phyloP scores from a whole-genome alignment of 2,888 invertebrate species.

The Agrilus cyanescens region DNA sequence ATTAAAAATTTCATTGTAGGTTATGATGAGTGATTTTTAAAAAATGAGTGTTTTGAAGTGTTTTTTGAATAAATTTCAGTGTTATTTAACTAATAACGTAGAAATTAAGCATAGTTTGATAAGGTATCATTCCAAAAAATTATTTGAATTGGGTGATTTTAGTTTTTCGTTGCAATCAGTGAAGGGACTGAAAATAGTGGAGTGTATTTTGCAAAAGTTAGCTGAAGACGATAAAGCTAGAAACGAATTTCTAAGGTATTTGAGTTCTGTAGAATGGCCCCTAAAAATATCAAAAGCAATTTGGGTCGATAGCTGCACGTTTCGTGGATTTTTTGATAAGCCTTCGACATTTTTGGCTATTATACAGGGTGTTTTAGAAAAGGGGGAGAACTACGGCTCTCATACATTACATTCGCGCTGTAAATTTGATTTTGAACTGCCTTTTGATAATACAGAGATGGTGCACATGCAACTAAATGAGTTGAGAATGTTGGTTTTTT shows the following conservation, averaged over 20 bases:
- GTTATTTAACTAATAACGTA: conserved; percentile 14
- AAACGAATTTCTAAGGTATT: conserved; percentile 21
- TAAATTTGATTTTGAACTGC: conserved; percentile 17
- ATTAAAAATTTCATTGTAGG: too few species aligned
- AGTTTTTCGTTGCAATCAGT: conserved; percentile 44
- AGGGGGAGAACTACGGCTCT: conserved; percentile 25
- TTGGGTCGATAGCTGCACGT: conserved; percentile 33
- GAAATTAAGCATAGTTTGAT: conserved; percentile 30
- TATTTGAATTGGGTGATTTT: conserved; percentile 48
- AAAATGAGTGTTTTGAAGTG: conserved; percentile 16
- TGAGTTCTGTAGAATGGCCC: conserved; percentile 41
- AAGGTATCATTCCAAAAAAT: conserved; percentile 46
- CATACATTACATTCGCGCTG: conserved; percentile 7
- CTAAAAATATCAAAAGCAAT: conserved; percentile 35
- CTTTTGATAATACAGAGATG: conserved; percentile 23
- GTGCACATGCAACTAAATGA: conserved; percentile 28
- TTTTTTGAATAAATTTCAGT: conserved; percentile 15
- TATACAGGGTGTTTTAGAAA: conserved; percentile 24
- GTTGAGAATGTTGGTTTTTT: conserved; percentile 31
- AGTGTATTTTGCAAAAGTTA: background rate
- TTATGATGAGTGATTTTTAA: background rate
- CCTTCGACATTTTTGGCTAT: conserved; percentile 21
- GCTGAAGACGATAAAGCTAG: background rate
- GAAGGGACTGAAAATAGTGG: background rate
- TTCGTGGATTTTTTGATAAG: conserved; percentile 44